Conservation (phyloP, 1,140 invertebrate species). For the Drosophila lacertosa region DNA sequence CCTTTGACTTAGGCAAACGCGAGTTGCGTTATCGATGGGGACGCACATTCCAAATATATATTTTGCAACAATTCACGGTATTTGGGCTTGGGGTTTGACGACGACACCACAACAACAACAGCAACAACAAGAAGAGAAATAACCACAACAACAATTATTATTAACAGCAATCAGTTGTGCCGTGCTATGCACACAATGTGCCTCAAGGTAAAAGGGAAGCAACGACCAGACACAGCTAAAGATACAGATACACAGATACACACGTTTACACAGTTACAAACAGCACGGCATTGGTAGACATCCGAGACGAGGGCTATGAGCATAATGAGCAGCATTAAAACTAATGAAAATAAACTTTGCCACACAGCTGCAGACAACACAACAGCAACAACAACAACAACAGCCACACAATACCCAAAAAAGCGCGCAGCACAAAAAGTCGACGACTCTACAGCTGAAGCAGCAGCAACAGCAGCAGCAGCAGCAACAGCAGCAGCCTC, state of each 20-base stretch:
- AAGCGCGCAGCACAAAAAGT: constrained; percentile 68
- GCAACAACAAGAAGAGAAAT: constrained; percentile 8
- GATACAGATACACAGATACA: constrained; percentile 28
- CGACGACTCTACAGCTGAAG: constrained; percentile 54
- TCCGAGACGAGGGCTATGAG: constrained; percentile 37
- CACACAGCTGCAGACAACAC: constrained; percentile 55
- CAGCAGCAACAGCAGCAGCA: constrained; percentile 14
- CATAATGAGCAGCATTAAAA: constrained; percentile 79
- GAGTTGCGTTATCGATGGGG: constrained; percentile 15
- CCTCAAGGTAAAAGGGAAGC: constrained; percentile 25
- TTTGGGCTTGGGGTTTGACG: not conserved
- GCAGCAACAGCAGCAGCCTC: constrained; percentile 34
- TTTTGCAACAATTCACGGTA: not conserved
- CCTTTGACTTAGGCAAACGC: not conserved
- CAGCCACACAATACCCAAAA: constrained; percentile 47
- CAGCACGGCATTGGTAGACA: constrained; percentile 32
- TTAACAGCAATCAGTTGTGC: constrained; percentile 58
- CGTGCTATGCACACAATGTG: constrained; percentile 44
- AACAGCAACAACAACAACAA: not conserved
- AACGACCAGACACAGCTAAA: constrained; percentile 34
- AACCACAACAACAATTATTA: constrained; percentile 42
- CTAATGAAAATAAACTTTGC: constrained; percentile 80
- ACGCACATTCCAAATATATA: constrained; percentile 18
- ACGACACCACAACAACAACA: not conserved
- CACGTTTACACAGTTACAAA: constrained; percentile 26